Conservation (phyloP, 2,113 vertebrate species). For the Naja naja region DNA sequence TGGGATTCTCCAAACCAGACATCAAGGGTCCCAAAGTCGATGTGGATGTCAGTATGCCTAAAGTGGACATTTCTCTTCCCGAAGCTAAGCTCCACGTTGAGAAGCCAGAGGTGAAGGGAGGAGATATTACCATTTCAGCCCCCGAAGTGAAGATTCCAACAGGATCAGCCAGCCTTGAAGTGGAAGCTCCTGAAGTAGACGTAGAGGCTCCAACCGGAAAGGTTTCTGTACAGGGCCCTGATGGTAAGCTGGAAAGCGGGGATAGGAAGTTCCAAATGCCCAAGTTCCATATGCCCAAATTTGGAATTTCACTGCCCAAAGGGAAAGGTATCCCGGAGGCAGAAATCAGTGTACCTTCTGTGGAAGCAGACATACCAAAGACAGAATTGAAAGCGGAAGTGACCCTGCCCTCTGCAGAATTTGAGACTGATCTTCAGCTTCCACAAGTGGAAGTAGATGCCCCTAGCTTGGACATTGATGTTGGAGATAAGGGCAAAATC, state of each 20-base stretch:
- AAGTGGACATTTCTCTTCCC: not conserved
- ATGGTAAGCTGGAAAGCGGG: fast-evolving
- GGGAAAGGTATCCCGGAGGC: not conserved
- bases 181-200: not conserved
- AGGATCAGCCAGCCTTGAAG: fast-evolving
- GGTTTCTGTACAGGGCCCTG: not conserved
- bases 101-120: too few relatives aligned
- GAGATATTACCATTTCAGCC: too few relatives aligned
- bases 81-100: not conserved
- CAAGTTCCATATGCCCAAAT: not conserved
- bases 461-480: not conserved
- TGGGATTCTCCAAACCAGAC: not conserved
- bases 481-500: fast-evolving
- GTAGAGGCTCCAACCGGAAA: fast-evolving
- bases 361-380: too few relatives aligned
- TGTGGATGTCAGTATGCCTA: not conserved
- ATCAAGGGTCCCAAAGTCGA: not conserved
- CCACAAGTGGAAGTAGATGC: not conserved
- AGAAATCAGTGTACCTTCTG: too few relatives aligned
- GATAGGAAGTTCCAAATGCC: not conserved
- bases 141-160: not conserved
- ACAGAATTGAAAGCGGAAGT: too few relatives aligned
- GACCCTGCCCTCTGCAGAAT: too few relatives aligned
- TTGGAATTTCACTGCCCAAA: not conserved
- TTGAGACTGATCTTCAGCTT: not conserved